Conservation (phyloP, 2,113 vertebrate species). For the Sebastes fasciatus region DNA sequence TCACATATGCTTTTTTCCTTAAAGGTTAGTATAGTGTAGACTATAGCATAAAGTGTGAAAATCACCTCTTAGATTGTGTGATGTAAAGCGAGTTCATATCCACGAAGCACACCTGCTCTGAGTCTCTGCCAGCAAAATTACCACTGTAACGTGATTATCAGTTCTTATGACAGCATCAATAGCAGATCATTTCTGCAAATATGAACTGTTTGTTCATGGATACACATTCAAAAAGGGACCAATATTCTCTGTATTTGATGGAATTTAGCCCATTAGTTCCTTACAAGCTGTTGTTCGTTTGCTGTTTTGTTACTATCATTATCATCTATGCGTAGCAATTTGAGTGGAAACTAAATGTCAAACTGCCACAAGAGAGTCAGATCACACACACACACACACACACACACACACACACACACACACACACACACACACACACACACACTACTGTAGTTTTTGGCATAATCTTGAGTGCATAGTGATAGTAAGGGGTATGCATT, state of each 20-base stretch:
- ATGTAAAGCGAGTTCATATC: neutral
- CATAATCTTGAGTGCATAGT: neutral
- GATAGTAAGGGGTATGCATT: neutral
- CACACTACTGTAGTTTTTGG: neutral
- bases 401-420: neutral
- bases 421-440: neutral
- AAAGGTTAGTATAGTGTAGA: neutral
- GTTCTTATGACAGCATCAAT: neutral
- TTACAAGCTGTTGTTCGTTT: neutral
- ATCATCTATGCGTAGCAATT: neutral
- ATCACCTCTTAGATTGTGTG: neutral
- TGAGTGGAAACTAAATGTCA: neutral
- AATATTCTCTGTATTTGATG: neutral
- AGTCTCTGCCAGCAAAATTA: neutral
- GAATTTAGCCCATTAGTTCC: no score
- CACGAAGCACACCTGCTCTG: neutral
- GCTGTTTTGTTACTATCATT: neutral
- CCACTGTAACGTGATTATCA: neutral
- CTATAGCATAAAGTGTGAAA: neutral
- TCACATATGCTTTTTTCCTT: neutral
- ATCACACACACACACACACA: neutral
- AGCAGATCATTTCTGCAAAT: neutral
- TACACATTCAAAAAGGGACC: neutral
- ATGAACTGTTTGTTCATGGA: neutral
- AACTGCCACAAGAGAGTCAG: no score